Evolutionary conservation across 2,797 vertebrate genomes (phyloP), one percentile per base, ranked within the genome.

Genomic region (Margarornis squamiger): DNA sequence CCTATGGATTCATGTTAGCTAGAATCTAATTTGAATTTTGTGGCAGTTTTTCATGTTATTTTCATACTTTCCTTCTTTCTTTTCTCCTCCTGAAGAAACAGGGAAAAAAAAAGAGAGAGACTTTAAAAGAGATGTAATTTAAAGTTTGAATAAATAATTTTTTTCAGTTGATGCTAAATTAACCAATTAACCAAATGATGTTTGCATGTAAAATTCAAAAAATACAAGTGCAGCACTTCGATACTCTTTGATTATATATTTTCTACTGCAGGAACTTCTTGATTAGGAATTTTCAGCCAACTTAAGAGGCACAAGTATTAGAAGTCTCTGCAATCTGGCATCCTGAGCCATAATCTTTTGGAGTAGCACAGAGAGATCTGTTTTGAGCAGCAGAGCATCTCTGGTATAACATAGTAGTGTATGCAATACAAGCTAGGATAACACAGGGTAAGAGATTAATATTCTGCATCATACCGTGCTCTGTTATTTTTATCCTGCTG

Each of bases 401-500:
- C 72, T 0, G 0, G 39, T 39, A 34, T 10, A 63, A 75, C 76
- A 65, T 3, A 77, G 55, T 6, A 21, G 48, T 36, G 22, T 59
- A 83, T 86, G 91, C 84, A 93, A 88, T 81, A 88, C 85, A 75
- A 66, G 89, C 34, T 29, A 70, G 91, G 95, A 94, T 96, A 96
- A 97, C 82, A 83, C 62, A 63, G 85, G 36, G 87, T 36, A 52
- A 74, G 89, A 85, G 87, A 93, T 96, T 96, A 95, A 96, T 90
- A 94, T 85, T 94, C 89, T 78, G 87, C 89, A 94, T 90, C 93
- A 41, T n/a, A 76, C 62, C 86, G 78, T 45, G 75, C 62, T 55
- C 91, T 74, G 89, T 91, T 93, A 94, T 95, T 94, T 96, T 96
- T 96, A 96, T 94, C 92, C 94, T 48, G 52, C 87, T 91, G 88